These are phyloP conservation scores for Agonum fuliginosum DNA, from an alignment of 2,888 invertebrate genomes.

Conservation along the genomic window DNA sequence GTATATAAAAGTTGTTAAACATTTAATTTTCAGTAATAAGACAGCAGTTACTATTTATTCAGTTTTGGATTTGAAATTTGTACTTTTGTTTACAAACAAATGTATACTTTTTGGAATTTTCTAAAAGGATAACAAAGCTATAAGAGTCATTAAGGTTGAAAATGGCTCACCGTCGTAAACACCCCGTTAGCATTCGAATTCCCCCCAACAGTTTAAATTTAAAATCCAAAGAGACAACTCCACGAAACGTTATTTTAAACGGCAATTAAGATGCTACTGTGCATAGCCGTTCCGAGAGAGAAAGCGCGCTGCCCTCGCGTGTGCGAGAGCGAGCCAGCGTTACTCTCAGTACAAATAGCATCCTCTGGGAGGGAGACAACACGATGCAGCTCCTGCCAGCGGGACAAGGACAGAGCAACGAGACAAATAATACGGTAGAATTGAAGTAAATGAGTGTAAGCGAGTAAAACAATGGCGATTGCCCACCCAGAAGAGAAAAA, in stretches of 20 bases:
- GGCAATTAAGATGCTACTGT: conserved; percentile 69
- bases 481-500: conserved; percentile 66
- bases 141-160: too few relatives aligned
- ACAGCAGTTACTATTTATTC: too few relatives aligned
- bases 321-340: conserved; percentile 54
- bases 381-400: not conserved
- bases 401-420: not conserved
- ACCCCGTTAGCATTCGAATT: not conserved
- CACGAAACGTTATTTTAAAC: conserved; percentile 67
- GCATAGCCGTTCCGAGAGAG: conserved; percentile 64
- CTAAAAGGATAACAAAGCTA: too few relatives aligned
- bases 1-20: too few relatives aligned
- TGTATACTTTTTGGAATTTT: too few relatives aligned
- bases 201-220: conserved; percentile 65
- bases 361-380: not conserved
- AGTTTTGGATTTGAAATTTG: too few relatives aligned
- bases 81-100: too few relatives aligned
- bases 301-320: not conserved
- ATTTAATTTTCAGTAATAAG: too few relatives aligned
- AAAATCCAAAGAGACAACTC: conserved; percentile 65
- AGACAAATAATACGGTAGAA: conserved; percentile 62
- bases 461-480: conserved; percentile 65
- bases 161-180: not conserved
- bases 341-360: conserved; percentile 44
- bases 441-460: conserved; percentile 65